phyloP scores from a whole-genome alignment of 2,797 vertebrate species.

The Harpagifer antarcticus region DNA sequence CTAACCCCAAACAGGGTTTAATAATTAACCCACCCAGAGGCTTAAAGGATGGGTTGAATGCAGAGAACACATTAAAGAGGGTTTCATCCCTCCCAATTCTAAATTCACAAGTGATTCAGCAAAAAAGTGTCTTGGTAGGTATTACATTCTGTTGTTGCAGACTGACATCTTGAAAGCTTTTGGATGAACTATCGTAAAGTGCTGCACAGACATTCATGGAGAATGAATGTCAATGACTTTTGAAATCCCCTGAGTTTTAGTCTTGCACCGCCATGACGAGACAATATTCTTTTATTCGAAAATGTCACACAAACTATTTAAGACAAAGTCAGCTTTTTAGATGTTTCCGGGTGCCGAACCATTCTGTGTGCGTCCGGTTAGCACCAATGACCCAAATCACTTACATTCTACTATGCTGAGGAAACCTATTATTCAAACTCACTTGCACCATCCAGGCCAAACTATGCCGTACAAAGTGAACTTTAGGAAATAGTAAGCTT shows the following conservation, averaged over 20 bases:
- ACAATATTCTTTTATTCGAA: not conserved
- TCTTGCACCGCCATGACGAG: not conserved
- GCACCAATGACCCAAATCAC: no score
- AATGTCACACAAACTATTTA: not conserved
- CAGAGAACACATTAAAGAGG: no score
- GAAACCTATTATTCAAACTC: not conserved
- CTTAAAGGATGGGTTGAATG: no score
- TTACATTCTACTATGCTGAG: not conserved
- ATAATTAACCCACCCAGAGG: no score
- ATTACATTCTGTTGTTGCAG: not conserved
- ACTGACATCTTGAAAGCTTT: not conserved
- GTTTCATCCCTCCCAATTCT: no score
- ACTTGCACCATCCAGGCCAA: not conserved
- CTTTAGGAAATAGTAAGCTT: not conserved
- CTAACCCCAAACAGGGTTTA: no score
- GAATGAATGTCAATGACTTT: no score
- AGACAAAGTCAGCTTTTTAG: no score
- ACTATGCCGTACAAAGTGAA: not conserved
- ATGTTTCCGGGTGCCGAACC: no score
- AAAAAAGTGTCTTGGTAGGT: not conserved
- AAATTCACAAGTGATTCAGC: no score
- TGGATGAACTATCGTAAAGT: not conserved
- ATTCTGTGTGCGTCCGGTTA: no score
- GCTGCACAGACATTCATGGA: not conserved
- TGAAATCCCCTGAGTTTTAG: not conserved